A percentile compares a stretch with the other conserved stretches of the same genome.
These are phyloP conservation scores for Heliconius nattereri DNA, from an alignment of 1,140 invertebrate genomes.

Conservation along the genomic window DNA sequence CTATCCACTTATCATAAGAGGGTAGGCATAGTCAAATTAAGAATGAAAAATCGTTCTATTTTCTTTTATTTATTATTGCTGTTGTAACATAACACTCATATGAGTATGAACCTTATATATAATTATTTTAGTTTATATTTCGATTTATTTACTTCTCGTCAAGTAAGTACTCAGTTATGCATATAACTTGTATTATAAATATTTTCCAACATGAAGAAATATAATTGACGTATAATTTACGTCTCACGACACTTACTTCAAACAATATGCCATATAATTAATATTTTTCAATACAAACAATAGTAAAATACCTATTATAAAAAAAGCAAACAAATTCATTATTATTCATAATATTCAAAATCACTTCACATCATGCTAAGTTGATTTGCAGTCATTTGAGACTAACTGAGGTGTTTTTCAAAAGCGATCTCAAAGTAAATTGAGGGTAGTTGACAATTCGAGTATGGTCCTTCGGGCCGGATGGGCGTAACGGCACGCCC, in stretches of 20 bases:
- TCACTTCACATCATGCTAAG: conserved; percentile 13
- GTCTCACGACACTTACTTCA: conserved; percentile 1
- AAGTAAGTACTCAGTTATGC: background rate
- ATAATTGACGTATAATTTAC: conserved; percentile 7
- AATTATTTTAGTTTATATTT: too few relatives aligned
- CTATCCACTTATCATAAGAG: too few relatives aligned
- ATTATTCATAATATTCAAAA: conserved; percentile 15
- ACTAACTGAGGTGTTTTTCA: conserved; percentile 40
- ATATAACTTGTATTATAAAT: background rate
- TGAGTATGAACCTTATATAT: too few relatives aligned
- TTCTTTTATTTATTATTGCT: too few relatives aligned
- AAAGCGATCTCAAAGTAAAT: conserved; percentile 40
- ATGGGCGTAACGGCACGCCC: conserved; percentile 59
- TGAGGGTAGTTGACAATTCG: conserved; percentile 53
- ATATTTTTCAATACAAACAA: conserved; percentile 8
- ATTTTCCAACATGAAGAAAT: background rate
- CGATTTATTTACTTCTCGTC: too few relatives aligned
- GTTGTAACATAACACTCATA: too few relatives aligned
- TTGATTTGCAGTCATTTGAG: conserved; percentile 14
- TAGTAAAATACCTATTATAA: background rate
- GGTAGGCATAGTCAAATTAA: too few relatives aligned
- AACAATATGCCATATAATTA: conserved; percentile 8
- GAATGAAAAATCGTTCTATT: too few relatives aligned
- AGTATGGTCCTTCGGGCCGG: conserved; percentile 55
- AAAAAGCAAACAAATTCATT: background rate